Evolutionary conservation across 2,888 invertebrate species (phyloP).

Genomic region (Drosophila lutescens): DNA sequence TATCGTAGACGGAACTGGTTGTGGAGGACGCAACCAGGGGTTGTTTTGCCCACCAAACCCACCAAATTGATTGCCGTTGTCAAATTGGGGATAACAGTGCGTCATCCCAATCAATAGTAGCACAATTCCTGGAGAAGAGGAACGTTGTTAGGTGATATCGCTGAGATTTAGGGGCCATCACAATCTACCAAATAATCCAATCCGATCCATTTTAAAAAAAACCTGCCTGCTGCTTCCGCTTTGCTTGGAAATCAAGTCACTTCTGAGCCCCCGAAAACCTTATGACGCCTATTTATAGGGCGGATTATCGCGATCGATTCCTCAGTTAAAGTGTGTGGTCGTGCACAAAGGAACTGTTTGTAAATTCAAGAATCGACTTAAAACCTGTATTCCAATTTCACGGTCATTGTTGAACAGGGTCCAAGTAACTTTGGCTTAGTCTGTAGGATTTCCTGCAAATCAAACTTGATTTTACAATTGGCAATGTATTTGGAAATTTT

Average conservation of each 20-base stretch:
- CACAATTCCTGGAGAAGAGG: neutral
- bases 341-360: slow-evolving; percentile 8
- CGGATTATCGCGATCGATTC: slow-evolving; percentile 11
- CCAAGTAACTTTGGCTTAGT: neutral
- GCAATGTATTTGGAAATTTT: too few relatives aligned
- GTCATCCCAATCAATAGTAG: neutral
- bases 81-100: slow-evolving; percentile 7
- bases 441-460: neutral
- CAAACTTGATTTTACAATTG: neutral
- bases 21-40: slow-evolving; percentile 11
- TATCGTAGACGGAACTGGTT: neutral
- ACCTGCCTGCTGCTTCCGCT: neutral
- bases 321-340: neutral
- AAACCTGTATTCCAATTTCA: slow-evolving; percentile 15
- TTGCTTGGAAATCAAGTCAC: slow-evolving; percentile 4
- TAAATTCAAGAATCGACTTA: neutral
- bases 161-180: neutral
- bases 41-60: neutral
- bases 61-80: neutral
- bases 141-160: neutral
- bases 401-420: neutral
- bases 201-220: slow-evolving; percentile 7
- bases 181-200: slow-evolving; percentile 3
- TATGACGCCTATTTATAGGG: slow-evolving; percentile 9
- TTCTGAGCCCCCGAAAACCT: neutral